phyloP scores from a whole-genome alignment of 53 echinoderm and acorn worm genomes.

The Paracentrotus lividus region DNA sequence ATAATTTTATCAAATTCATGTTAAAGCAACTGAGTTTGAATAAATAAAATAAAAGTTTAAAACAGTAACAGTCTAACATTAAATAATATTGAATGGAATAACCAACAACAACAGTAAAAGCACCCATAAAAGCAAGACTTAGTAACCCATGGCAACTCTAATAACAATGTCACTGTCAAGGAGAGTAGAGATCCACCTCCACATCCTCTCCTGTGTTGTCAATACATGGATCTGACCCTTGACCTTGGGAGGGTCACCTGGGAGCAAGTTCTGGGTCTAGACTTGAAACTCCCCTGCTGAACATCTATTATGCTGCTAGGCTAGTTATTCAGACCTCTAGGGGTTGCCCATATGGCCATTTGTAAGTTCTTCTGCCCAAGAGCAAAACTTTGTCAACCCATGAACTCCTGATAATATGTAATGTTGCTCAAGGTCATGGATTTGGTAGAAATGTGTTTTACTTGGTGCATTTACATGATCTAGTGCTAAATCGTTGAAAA shows the following conservation, averaged over 20 bases:
- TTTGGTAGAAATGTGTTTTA: no score
- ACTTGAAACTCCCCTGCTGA: slow-evolving; percentile 55
- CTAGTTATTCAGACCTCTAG: not conserved
- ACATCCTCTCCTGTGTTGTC: not conserved
- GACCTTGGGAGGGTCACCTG: not conserved
- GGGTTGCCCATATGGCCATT: no score
- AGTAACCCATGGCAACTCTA: not conserved
- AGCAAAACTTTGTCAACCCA: no score
- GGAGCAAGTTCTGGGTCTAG: not conserved
- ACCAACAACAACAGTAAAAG: not conserved
- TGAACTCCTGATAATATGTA: no score
- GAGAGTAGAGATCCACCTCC: not conserved
- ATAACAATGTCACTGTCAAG: slow-evolving; percentile 2
- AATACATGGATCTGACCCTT: slow-evolving; percentile 16
- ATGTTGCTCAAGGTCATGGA: no score
- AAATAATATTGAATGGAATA: not conserved
- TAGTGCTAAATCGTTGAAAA: no score
- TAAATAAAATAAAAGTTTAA: no score
- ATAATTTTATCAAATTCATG: no score
- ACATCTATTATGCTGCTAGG: not conserved
- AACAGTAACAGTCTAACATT: no score
- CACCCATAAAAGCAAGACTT: not conserved
- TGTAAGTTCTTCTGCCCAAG: no score
- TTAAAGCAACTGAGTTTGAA: no score
- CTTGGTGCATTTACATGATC: no score